phyloP scores from a whole-genome alignment of 2,797 vertebrate species.

The Tokudaia tokunoshimensis region DNA sequence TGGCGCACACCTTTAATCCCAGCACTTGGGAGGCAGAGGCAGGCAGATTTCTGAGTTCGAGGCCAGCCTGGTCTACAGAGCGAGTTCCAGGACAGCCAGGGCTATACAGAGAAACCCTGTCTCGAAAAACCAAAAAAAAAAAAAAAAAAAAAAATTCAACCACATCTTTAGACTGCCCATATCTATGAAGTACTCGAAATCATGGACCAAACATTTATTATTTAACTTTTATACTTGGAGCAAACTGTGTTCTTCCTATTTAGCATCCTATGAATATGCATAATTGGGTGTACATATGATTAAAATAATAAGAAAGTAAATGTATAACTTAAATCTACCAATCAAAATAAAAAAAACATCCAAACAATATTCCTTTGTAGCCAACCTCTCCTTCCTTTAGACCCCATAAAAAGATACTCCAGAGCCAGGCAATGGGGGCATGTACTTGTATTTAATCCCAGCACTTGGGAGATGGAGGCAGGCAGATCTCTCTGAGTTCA shows the following conservation, averaged over 20 bases:
- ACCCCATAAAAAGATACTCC: not conserved
- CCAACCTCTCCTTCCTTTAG: not conserved
- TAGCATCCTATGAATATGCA: not conserved
- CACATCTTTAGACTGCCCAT: not conserved
- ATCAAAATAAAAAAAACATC: not conserved
- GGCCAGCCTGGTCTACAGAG: no score
- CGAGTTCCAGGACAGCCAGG: no score
- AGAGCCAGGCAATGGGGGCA: not conserved
- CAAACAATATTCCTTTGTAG: not conserved
- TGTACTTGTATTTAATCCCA: not conserved
- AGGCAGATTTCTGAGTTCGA: no score
- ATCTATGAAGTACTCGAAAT: not conserved
- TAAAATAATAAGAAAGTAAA: not conserved
- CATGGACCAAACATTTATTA: not conserved
- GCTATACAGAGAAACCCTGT: no score
- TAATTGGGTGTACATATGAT: not conserved
- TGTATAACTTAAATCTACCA: not conserved
- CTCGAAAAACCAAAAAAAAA: no score
- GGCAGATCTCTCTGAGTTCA: not conserved
- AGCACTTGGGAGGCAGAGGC: no score
- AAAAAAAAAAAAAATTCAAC: constrained; percentile 1
- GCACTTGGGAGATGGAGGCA: not conserved
- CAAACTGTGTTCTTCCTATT: not conserved
- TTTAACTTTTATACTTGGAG: not conserved
- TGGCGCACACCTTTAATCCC: no score